Conservation (phyloP, 2,888 invertebrate genomes). For the Cryptus armator region DNA sequence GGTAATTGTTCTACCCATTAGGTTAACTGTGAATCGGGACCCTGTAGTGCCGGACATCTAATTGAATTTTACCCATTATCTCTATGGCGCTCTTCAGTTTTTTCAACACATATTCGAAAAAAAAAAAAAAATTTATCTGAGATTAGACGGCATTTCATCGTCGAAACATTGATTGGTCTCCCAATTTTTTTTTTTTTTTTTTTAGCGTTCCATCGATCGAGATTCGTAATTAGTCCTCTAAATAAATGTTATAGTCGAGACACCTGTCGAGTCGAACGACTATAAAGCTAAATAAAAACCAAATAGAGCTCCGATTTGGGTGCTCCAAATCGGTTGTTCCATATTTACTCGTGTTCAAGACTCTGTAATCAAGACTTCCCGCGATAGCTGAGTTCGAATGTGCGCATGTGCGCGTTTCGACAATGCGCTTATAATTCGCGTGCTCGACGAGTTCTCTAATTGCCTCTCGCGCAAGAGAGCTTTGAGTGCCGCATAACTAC, state of each 20-base stretch:
- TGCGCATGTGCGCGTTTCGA: constrained; percentile 37
- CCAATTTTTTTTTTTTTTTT: not conserved
- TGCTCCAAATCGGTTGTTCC: constrained; percentile 76
- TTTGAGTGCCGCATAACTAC: constrained; percentile 9
- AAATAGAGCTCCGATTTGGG: constrained; percentile 41
- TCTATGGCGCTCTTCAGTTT: not conserved
- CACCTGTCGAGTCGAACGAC: not conserved
- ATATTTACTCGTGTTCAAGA: constrained; percentile 75
- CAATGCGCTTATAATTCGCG: constrained; percentile 66
- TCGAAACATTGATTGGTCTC: not conserved
- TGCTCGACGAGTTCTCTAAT: constrained; percentile 19
- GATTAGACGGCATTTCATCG: not conserved
- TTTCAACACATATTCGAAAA: not conserved
- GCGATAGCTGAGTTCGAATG: constrained; percentile 62
- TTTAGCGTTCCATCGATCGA: not conserved
- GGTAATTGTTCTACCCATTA: constrained; percentile 72
- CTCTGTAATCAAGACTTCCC: constrained; percentile 76
- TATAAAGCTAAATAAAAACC: not conserved
- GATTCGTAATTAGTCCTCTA: not conserved
- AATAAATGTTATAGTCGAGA: not conserved
- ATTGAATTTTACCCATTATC: constrained; percentile 64
- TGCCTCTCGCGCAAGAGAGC: constrained; percentile 10
- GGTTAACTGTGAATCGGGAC: constrained; percentile 68
- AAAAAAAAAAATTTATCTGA: constrained; percentile 35
- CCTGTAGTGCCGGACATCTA: constrained; percentile 51